Conservation (phyloP, 1,140 invertebrate genomes). For the Pantala flavescens region DNA sequence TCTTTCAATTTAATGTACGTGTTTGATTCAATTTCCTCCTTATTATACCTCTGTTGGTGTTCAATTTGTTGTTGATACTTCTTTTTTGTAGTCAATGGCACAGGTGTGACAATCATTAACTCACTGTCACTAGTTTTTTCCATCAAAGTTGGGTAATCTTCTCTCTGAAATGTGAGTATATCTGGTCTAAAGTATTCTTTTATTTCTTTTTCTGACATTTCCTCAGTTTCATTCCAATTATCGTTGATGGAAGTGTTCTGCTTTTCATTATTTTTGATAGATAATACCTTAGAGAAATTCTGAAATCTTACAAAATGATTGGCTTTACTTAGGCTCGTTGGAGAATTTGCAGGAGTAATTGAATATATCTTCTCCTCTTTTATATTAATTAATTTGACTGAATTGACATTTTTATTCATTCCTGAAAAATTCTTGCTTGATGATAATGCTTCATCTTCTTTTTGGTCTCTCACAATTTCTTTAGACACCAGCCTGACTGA, state of each 20-base stretch:
- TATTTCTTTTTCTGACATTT: background rate
- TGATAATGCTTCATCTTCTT: background rate
- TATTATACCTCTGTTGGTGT: background rate
- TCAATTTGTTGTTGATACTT: background rate
- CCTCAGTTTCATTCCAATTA: background rate
- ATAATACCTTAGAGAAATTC: background rate
- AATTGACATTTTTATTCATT: background rate
- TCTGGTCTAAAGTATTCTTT: background rate
- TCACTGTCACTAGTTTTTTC: background rate
- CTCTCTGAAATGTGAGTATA: background rate
- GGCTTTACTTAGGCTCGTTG: background rate
- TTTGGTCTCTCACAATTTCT: background rate
- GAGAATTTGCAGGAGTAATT: background rate
- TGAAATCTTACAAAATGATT: background rate
- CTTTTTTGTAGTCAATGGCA: background rate
- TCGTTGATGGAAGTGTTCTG: background rate
- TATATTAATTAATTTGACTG: background rate
- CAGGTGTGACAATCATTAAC: background rate
- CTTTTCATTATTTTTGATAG: background rate
- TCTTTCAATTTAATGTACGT: background rate
- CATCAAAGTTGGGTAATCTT: background rate
- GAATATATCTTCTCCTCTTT: background rate
- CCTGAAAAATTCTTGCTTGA: background rate
- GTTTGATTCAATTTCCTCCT: background rate
- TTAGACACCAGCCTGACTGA: background rate